A percentile compares a stretch with the other conserved stretches of the same genome.
Conservation (phyloP, 2,113 vertebrate species). For the Podarcis muralis region DNA sequence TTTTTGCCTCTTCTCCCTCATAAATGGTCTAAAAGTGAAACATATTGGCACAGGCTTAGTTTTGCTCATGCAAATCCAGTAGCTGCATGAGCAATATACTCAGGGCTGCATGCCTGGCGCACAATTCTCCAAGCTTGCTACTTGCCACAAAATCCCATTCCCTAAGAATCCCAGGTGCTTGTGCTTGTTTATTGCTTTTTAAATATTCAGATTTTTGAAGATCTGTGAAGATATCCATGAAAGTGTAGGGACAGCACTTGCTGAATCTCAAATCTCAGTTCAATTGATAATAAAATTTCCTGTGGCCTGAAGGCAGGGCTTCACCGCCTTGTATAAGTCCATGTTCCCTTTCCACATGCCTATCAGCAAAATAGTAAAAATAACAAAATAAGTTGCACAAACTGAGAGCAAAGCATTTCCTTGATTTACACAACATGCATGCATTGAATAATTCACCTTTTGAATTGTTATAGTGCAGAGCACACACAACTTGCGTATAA, state of each 20-base stretch:
- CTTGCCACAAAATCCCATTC: not conserved
- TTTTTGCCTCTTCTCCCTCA: no score
- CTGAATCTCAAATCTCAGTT: not conserved
- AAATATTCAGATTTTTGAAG: not conserved
- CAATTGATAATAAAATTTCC: not conserved
- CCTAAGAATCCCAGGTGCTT: not conserved
- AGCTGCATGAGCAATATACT: not conserved
- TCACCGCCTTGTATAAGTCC: not conserved
- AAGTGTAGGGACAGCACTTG: not conserved
- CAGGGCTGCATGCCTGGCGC: not conserved
- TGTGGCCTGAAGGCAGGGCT: not conserved
- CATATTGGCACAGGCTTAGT: no score
- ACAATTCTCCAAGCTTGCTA: not conserved
- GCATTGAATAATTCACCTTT: not conserved
- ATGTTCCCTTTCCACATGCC: not conserved
- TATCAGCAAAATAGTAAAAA: not conserved
- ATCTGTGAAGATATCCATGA: not conserved
- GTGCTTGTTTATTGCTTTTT: not conserved
- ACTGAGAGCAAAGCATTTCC: not conserved
- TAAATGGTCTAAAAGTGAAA: no score
- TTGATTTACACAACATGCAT: not conserved
- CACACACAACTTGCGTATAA: not conserved
- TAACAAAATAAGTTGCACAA: not conserved
- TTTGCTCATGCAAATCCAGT: not conserved
- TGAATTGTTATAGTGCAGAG: not conserved